Evolutionary conservation across 2,888 invertebrate species (phyloP).

Genomic region (Idaea straminata): DNA sequence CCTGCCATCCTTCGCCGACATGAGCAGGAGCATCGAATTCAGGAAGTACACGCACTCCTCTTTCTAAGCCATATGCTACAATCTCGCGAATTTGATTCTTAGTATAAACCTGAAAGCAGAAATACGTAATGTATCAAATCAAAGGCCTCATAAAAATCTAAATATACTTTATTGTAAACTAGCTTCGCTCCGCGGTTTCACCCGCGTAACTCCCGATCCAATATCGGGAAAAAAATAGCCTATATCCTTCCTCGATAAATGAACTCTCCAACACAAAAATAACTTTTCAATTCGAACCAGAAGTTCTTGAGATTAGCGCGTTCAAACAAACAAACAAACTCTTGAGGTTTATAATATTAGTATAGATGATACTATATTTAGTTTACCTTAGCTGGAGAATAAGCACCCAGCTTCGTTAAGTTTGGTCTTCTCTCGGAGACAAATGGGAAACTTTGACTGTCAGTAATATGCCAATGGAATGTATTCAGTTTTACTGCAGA

Average conservation of each 20-base stretch:
- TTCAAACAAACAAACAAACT: too few relatives aligned
- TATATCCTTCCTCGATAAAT: too few relatives aligned
- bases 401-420: slow-evolving; percentile 88
- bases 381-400: slow-evolving; percentile 83
- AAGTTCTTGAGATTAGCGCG: too few relatives aligned
- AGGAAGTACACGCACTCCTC: slow-evolving; percentile 93
- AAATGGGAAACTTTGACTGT: slow-evolving; percentile 96
- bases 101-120: slow-evolving; percentile 73
- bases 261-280: too few relatives aligned
- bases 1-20: slow-evolving; percentile 93
- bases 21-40: slow-evolving; percentile 97
- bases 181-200: too few relatives aligned
- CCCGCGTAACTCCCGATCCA: too few relatives aligned
- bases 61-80: slow-evolving; percentile 83
- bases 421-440: slow-evolving; percentile 86
- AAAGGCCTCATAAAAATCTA: slow-evolving; percentile 16
- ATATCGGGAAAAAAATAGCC: not conserved
- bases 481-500: slow-evolving; percentile 94
- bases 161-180: too few relatives aligned
- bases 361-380: too few relatives aligned
- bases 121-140: slow-evolving; percentile 3
- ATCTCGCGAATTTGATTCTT: slow-evolving; percentile 76
- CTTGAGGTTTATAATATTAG: too few relatives aligned
- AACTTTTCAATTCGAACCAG: too few relatives aligned
- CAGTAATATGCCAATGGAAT: slow-evolving; percentile 97